Base-by-base conservation (phyloP, 2,113 vertebrate genomes). In the Sander lucioperca region DNA sequence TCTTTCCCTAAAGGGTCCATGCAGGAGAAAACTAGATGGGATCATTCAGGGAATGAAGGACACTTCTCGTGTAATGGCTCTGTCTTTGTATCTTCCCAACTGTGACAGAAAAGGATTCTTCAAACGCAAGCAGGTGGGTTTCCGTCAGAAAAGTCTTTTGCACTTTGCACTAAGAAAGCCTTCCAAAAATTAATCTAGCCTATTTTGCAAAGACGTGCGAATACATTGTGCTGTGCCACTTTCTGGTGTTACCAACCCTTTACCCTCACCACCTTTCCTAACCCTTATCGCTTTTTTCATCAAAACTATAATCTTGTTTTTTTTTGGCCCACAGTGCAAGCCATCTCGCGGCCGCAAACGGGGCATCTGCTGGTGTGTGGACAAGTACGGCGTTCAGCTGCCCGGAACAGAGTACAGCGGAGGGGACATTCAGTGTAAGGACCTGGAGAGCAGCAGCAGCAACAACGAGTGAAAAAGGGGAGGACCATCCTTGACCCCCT, bases 101-200 rank as follows among this genome's bases (percentile, higher is more conserved):
- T 99, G 98, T 0, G 98, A 99, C 95, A 96, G 96, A 75, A 98
- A 97, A 87, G 98, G 98, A 39, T 99, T 99, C 95, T 99, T 98
- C 95, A 99, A 99, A 92, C 97, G 98, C 89, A 99, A 99, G 92
- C 98, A 99, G 97, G 98, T 99, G 64, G 14, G 74, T 39, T 30
- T 25, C 9, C 14, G n/a, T 62, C 18, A 6, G 21, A n/a, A 33
- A 23, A 4, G 10, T 19, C 11, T 30, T 30, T 58, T 65, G 2
- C 4, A 62, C 53, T 47, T 27, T n/a, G 23, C 48, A 23, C 11
- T 12, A 19, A 59, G 27, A 65, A 27, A 23, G 3, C 3, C 25
- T 16, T 25, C 3, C 25, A 69, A 8, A 71, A 4, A 25, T 1
- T 11, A 9, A 33, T 3, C 4, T 16, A 14, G 12, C 16, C 71